Evolutionary conservation across 2,113 vertebrate species (phyloP), one percentile per base, ranked within the genome.

Genomic region (Marcusenius ussheri): DNA sequence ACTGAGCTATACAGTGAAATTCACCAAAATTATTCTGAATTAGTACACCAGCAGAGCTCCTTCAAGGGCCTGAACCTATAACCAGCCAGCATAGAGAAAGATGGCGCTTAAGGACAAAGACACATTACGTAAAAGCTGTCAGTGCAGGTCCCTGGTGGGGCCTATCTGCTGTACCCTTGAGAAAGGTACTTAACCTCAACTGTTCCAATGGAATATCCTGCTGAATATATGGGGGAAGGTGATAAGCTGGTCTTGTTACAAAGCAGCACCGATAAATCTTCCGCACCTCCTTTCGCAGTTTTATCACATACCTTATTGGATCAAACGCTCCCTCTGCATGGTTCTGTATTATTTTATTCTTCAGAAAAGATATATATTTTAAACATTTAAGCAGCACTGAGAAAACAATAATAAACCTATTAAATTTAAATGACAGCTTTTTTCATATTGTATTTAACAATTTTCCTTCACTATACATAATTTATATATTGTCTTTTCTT

Each of bases 201-300:
- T 84, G 83, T 84, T 47, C 83, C 39, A 84, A 42, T 47, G 9
- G 21, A 84, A 47, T 84, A 47, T 84, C 83, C 45, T 21, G 83
- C 35, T 46, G 83, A 84, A 84, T 47, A 84, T 46, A 84, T n/a
- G 42, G 83, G 6, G 19, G 24, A 13, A 35, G 39, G 35, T 84
- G 83, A 84, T 84, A 47, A 84, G 83, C 7, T 84, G 45, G 45
- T 47, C 24, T 21, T 45, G 45, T 24, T 45, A n/a, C 35, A 84
- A 84, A 84, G 39, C 21, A 46, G 39, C 83, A 84, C 35, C 35
- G 5, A 84, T 84, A 84, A 84, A 84, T 84, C 83, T 84, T 84
- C 45, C 3, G 10, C 3, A 46, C 24, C 24, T 10, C 45, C 45
- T 84, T 84, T 84, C 1, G 21, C 21, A 45, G 83, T 46, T 84